These are phyloP conservation scores for Numenius phaeopus DNA, from an alignment of 2,797 vertebrate species.

Conservation along the genomic window DNA sequence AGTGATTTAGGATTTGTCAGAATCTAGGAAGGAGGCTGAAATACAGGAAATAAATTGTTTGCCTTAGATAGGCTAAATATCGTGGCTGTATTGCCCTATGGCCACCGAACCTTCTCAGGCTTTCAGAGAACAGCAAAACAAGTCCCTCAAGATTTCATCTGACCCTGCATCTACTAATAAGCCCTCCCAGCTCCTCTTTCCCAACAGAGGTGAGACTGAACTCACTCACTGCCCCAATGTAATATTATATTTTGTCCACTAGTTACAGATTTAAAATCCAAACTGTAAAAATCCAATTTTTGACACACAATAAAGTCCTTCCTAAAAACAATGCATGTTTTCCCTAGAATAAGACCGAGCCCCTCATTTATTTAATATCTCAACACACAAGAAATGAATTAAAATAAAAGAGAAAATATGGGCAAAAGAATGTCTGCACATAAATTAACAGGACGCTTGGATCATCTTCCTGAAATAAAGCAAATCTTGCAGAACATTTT, in stretches of 20 bases:
- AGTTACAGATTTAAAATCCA: background rate
- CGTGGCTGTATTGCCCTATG: background rate
- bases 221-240: background rate
- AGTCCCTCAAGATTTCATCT: constrained; percentile 6
- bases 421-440: background rate
- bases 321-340: background rate
- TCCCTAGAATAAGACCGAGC: background rate
- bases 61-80: background rate
- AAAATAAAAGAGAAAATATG: background rate
- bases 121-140: constrained; percentile 12
- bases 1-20: background rate
- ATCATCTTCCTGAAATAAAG: background rate
- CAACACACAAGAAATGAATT: background rate
- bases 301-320: background rate
- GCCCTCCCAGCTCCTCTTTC: background rate
- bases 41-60: constrained; percentile 29
- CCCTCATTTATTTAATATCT: background rate
- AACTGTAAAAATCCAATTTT: background rate
- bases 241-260: background rate
- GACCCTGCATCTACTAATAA: background rate
- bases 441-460: background rate
- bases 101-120: background rate
- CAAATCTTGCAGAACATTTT: background rate
- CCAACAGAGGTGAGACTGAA: background rate
- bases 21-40: background rate